Evolutionary conservation across 2,888 invertebrate genomes (phyloP).

Genomic region (Andrena trimmerana): DNA sequence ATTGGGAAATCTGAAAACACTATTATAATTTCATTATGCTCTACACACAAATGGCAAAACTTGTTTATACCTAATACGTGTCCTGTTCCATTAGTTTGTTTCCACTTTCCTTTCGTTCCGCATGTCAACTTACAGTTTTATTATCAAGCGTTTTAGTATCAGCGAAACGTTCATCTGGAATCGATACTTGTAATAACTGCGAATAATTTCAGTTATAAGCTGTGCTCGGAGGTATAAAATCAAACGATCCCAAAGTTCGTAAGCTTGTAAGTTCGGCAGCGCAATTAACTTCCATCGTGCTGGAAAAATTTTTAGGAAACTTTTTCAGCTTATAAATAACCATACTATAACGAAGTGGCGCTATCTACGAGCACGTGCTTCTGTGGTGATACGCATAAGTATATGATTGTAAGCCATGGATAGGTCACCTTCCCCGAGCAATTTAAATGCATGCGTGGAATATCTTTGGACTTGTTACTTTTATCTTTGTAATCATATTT

Average conservation of each 20-base stretch:
- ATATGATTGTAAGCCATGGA: slow-evolving; percentile 14
- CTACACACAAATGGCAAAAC: too few species aligned
- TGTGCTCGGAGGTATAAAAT: neutral
- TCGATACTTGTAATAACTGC: neutral
- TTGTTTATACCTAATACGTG: too few species aligned
- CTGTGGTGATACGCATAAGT: slow-evolving; percentile 11
- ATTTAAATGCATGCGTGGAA: neutral
- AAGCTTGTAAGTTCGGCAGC: neutral
- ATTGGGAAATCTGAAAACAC: too few species aligned
- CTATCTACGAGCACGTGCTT: neutral
- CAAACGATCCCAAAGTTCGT: neutral
- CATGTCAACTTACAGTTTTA: neutral
- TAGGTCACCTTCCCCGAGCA: slow-evolving; percentile 1
- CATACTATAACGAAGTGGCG: neutral
- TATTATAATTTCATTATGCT: too few species aligned
- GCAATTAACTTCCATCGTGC: slow-evolving; percentile 33
- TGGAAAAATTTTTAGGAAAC: slow-evolving; percentile 12
- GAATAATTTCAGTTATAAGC: neutral
- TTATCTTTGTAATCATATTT: neutral
- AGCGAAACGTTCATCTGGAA: neutral
- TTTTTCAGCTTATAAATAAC: slow-evolving; percentile 15
- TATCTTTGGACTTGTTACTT: neutral
- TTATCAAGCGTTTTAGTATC: neutral
- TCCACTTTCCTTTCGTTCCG: neutral
- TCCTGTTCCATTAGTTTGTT: too few species aligned